Evolutionary conservation across 2,888 invertebrate genomes (phyloP), one percentile per base, ranked within the genome.

Genomic region (Salticus scenicus): DNA sequence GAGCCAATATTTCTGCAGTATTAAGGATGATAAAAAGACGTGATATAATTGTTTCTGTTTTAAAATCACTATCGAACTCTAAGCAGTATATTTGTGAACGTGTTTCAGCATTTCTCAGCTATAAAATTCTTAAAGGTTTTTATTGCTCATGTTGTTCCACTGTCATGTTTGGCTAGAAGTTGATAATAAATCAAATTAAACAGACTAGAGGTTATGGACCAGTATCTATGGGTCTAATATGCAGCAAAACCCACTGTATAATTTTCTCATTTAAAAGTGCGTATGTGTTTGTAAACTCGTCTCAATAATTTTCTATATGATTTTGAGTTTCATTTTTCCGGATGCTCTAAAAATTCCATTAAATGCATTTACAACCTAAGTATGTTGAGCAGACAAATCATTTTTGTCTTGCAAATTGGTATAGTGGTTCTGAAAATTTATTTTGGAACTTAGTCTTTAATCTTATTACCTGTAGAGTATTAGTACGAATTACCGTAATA

Each of bases 81-180:
- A 93, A 93, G 76, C 94, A 95, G 90, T 94, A 94, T 89, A 94
- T 98, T 88, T 97, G 97, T 91, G 98, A 98, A 91, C 92, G 98
- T 88, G 94, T 98, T n/a, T 89, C 90, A 20, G 91, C 94, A 12
- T 90, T 96, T 57, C 94, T 96, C 0, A 97, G 96, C 0, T 96
- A 97, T 90, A 94, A 92, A 90, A 92, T 95, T 28, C 77, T 87
- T 30, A 64, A 75, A n/a, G 89, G 89, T 41, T 89, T n/a, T 90
- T 63, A 69, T 83, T n/a, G 78, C 88, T 24, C 78, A 88, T 20
- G 88, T 88, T 80, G 90, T 90, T 80, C 97, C 97, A 0, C 92
- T 97, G 97, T 0, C 95, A 96, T 91, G 95, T 97, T 0, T 98
- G 97, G 97, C 91, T 98, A 84, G 96, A 97, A 92, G 97, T 98